These are phyloP conservation scores for Tiliqua scincoides DNA, from an alignment of 2,113 vertebrate species.

Conservation along the genomic window DNA sequence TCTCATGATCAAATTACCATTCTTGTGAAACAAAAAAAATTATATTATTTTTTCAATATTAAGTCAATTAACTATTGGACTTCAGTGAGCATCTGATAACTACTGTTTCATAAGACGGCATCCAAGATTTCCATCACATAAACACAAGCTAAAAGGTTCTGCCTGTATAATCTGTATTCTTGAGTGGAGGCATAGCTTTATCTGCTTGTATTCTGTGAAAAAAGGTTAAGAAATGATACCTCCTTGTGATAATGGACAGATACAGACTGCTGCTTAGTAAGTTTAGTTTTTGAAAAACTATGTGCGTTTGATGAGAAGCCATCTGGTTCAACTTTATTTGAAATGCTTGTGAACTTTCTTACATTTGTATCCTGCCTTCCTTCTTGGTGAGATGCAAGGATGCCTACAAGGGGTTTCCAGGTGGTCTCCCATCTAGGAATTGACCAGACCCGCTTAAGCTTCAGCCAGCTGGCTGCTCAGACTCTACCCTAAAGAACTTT, in stretches of 20 bases:
- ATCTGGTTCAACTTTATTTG: not conserved
- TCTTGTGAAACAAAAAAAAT: not conserved
- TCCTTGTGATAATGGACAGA: not conserved
- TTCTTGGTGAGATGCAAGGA: not conserved
- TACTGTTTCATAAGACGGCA: conserved; percentile 19
- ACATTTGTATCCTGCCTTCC: not conserved
- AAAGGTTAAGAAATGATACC: not conserved
- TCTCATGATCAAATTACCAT: not conserved
- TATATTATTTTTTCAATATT: not conserved
- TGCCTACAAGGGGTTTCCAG: not conserved
- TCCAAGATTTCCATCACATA: not conserved
- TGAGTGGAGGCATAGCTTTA: conserved; percentile 20
- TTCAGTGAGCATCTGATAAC: conserved; percentile 46
- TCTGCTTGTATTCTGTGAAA: conserved; percentile 7
- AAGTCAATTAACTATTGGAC: conserved; percentile 31
- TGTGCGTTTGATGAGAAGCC: not conserved
- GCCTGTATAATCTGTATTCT: not conserved
- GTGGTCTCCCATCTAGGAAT: not conserved
- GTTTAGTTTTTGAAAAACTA: not conserved
- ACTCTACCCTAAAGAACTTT: not conserved
- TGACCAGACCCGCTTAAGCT: not conserved
- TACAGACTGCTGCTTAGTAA: not conserved
- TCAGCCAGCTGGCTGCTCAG: not conserved
- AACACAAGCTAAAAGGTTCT: not conserved
- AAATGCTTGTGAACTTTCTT: not conserved